These are phyloP conservation scores for Cotesia chilonis DNA, from an alignment of 1,140 invertebrate species.

Conservation along the genomic window DNA sequence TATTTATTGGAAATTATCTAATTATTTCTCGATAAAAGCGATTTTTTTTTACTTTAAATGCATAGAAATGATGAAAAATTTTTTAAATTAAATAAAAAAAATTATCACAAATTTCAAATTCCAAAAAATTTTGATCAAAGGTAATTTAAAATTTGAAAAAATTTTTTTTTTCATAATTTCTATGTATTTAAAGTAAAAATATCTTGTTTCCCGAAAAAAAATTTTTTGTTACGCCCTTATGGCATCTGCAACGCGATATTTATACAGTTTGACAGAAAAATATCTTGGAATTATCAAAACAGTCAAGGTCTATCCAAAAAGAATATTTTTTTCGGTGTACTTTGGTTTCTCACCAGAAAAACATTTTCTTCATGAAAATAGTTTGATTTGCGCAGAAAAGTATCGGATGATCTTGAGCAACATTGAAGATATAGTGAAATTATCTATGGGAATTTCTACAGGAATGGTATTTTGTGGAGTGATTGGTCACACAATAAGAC, in stretches of 20 bases:
- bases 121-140: too few species aligned
- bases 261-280: slow-evolving; percentile 50
- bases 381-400: slow-evolving; percentile 65
- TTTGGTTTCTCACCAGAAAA: slow-evolving; percentile 70
- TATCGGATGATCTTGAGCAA: slow-evolving; percentile 63
- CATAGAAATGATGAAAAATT: too few species aligned
- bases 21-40: background rate
- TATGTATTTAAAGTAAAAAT: too few species aligned
- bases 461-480: slow-evolving; percentile 73
- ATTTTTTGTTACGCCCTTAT: too few species aligned
- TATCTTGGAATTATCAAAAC: slow-evolving; percentile 68
- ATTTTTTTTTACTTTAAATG: too few species aligned
- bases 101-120: too few species aligned
- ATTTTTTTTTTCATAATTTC: too few species aligned
- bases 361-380: slow-evolving; percentile 65
- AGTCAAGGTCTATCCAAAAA: slow-evolving; percentile 70
- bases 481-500: slow-evolving; percentile 71
- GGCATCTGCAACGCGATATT: background rate
- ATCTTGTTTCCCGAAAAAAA: too few species aligned
- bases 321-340: slow-evolving; percentile 70
- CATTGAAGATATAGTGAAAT: slow-evolving; percentile 60
- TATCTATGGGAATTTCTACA: slow-evolving; percentile 73
- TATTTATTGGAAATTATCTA: slow-evolving; percentile 22
- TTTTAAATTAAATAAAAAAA: too few species aligned
- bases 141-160: too few species aligned